These are phyloP conservation scores for Penelope pileata DNA, from an alignment of 2,113 vertebrate species.

Conservation along the genomic window DNA sequence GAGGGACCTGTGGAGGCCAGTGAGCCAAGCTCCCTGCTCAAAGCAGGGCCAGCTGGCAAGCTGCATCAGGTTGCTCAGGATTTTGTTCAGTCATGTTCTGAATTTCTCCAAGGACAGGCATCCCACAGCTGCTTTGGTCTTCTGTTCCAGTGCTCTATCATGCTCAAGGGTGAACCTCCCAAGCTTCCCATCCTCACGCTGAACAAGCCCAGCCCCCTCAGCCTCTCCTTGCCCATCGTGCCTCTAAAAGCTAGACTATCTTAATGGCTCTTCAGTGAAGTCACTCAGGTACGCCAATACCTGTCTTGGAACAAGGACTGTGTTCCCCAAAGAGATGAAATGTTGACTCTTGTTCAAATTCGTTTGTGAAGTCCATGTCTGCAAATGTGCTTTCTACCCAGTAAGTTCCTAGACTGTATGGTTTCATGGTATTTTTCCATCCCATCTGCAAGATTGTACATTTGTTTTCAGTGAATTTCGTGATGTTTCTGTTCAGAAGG, in stretches of 20 bases:
- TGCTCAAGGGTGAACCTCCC: not conserved
- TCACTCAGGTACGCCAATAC: not conserved
- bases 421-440: not conserved
- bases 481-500: not conserved
- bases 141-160: not conserved
- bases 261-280: not conserved
- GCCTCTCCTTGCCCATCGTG: not conserved
- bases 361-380: not conserved
- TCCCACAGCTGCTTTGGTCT: not conserved
- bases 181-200: not conserved
- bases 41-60: not conserved
- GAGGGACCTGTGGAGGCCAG: not conserved
- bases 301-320: not conserved
- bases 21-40: not conserved
- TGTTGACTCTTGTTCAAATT: not conserved
- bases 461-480: not conserved
- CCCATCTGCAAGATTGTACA: not conserved
- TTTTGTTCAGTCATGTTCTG: not conserved
- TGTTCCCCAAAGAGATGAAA: not conserved
- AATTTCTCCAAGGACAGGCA: not conserved
- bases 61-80: not conserved
- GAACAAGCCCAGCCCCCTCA: not conserved
- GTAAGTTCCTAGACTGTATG: not conserved
- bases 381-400: not conserved
- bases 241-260: not conserved